phyloP scores from a whole-genome alignment of 1,140 invertebrate genomes.

The Microplitis mediator region DNA sequence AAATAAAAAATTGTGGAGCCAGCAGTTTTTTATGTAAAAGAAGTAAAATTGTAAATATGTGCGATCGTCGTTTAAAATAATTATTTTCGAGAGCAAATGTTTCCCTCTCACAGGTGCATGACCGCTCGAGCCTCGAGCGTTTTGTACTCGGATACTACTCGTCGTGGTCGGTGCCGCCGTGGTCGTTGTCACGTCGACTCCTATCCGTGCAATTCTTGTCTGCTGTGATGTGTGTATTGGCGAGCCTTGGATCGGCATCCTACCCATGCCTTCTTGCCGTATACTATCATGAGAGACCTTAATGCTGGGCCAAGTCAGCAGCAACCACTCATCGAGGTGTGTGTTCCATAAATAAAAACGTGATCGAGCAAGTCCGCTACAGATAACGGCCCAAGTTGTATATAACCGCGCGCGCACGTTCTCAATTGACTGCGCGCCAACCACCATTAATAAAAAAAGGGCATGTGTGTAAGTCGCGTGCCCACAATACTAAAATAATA shows the following conservation, averaged over 20 bases:
- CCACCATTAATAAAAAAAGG: neutral
- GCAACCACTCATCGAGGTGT: constrained; percentile 25
- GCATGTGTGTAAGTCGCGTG: constrained; percentile 1
- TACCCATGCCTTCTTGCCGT: no score
- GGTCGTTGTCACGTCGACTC: neutral
- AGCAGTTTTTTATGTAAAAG: no score
- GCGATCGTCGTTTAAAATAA: no score
- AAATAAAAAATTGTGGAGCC: no score
- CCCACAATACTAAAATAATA: neutral
- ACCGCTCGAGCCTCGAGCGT: constrained; percentile 40
- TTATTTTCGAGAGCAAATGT: constrained; percentile 11
- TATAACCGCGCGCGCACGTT: neutral
- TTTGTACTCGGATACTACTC: no score
- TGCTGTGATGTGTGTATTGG: constrained; percentile 15
- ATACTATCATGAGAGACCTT: constrained; percentile 32
- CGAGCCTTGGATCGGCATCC: no score
- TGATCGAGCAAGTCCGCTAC: constrained; percentile 42
- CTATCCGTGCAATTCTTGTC: neutral
- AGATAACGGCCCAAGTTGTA: constrained; percentile 48
- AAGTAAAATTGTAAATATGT: no score
- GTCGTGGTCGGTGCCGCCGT: neutral
- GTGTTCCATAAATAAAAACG: constrained; percentile 38
- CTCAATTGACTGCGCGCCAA: constrained; percentile 3
- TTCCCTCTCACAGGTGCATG: constrained; percentile 62
- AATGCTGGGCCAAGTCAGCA: constrained; percentile 31